Conservation (phyloP, 2,888 invertebrate genomes). For the Dynastes tityus region DNA sequence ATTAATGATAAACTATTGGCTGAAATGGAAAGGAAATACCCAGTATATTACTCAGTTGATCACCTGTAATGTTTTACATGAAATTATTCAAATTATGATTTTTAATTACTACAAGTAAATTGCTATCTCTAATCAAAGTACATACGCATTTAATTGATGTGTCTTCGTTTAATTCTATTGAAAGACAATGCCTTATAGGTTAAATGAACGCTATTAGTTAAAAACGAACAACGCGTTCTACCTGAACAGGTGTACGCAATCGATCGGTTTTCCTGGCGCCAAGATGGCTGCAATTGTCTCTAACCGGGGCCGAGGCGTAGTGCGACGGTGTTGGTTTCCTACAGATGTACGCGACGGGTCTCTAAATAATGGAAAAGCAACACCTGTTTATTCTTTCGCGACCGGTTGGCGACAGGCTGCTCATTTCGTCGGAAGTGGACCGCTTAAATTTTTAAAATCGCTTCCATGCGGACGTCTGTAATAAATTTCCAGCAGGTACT, state of each 20-base stretch:
- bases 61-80: too few species aligned
- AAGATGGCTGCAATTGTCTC: conserved; percentile 47
- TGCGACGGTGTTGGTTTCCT: not conserved
- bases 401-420: conserved; percentile 19
- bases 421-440: conserved; percentile 2
- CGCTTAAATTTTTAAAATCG: conserved; percentile 20
- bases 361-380: conserved; percentile 22
- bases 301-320: conserved; percentile 21
- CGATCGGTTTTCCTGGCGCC: conserved; percentile 45
- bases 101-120: too few species aligned
- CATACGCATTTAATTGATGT: too few species aligned
- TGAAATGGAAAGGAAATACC: too few species aligned
- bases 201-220: not conserved
- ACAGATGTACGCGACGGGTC: not conserved
- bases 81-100: too few species aligned
- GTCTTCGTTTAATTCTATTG: not conserved
- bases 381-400: conserved; percentile 27
- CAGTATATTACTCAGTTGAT: too few species aligned
- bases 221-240: conserved; percentile 17
- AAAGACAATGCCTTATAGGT: not conserved
- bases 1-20: too few species aligned
- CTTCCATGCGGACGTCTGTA: not conserved
- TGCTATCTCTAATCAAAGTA: too few species aligned
- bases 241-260: conserved; percentile 43
- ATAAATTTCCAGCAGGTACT: not conserved